Percentiles rank a stretch among this genome's conserved stretches.
phyloP scores from a whole-genome alignment of 2,797 vertebrate species.

The Neosalanx taihuensis region DNA sequence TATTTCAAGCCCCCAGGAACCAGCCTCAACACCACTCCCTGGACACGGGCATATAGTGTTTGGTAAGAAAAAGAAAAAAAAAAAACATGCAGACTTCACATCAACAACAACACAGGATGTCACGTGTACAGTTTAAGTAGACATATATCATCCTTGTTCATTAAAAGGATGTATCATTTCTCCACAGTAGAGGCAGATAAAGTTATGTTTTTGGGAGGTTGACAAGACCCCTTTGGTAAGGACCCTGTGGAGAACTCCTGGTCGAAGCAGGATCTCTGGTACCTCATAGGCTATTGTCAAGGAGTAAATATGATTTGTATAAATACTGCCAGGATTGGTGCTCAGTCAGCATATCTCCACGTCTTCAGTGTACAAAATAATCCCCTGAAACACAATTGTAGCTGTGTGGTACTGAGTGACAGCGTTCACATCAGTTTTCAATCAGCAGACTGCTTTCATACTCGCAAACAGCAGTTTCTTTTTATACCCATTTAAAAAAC shows the following conservation, averaged over 20 bases:
- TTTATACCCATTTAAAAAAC: constrained; percentile 50
- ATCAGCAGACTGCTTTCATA: constrained; percentile 54
- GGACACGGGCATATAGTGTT: no score
- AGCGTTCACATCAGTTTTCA: constrained; percentile 52
- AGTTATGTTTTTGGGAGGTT: background rate
- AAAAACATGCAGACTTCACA: background rate
- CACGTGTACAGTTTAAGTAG: background rate
- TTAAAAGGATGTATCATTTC: background rate
- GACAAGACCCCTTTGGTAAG: background rate
- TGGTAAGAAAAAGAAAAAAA: background rate
- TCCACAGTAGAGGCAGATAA: background rate
- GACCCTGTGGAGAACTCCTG: background rate
- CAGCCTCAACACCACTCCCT: no score
- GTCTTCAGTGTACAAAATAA: constrained; percentile 29
- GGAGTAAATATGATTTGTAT: constrained; percentile 23
- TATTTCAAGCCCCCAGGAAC: constrained; percentile 15
- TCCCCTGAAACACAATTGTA: constrained; percentile 23
- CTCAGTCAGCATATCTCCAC: constrained; percentile 18
- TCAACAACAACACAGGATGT: background rate
- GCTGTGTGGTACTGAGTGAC: constrained; percentile 35
- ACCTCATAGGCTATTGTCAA: constrained; percentile 11
- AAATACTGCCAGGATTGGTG: constrained; percentile 24
- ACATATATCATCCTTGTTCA: background rate
- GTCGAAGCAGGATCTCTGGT: constrained; percentile 9
- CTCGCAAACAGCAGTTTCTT: constrained; percentile 47